A percentile compares a stretch with the other conserved stretches of the same genome.
Conservation (phyloP, 2,797 vertebrate species). For the Apodemus agrarius region DNA sequence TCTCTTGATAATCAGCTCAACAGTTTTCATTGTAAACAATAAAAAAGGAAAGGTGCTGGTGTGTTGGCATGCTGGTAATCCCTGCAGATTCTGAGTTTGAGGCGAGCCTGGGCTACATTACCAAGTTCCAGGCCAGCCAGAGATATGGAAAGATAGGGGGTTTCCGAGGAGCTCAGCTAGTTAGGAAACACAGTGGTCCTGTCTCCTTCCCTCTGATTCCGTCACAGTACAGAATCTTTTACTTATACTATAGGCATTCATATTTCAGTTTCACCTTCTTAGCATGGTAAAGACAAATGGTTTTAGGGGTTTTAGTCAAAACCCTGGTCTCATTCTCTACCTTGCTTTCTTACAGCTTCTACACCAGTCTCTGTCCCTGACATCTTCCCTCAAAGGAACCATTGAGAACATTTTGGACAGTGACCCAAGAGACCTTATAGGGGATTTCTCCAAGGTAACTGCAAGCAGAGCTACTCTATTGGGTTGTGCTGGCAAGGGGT, state of each 20-base stretch:
- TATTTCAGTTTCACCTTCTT: background rate
- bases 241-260: background rate
- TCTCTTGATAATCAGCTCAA: background rate
- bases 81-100: background rate
- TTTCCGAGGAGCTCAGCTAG: background rate
- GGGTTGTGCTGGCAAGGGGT: background rate
- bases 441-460: constrained; percentile 97
- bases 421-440: constrained; percentile 92
- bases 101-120: background rate
- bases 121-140: background rate
- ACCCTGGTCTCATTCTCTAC: constrained; percentile 12
- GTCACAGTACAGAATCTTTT: background rate
- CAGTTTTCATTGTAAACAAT: background rate
- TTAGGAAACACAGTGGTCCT: background rate
- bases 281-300: background rate
- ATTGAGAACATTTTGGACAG: constrained; percentile 93
- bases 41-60: background rate
- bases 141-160: background rate
- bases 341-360: constrained; percentile 78
- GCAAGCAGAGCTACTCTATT: background rate
- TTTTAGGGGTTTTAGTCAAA: background rate
- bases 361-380: constrained; percentile 86
- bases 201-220: background rate
- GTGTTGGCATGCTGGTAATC: background rate
- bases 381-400: constrained; percentile 90